Base-by-base conservation (phyloP, 2,888 invertebrate species). In the Eupithecia abbreviata region DNA sequence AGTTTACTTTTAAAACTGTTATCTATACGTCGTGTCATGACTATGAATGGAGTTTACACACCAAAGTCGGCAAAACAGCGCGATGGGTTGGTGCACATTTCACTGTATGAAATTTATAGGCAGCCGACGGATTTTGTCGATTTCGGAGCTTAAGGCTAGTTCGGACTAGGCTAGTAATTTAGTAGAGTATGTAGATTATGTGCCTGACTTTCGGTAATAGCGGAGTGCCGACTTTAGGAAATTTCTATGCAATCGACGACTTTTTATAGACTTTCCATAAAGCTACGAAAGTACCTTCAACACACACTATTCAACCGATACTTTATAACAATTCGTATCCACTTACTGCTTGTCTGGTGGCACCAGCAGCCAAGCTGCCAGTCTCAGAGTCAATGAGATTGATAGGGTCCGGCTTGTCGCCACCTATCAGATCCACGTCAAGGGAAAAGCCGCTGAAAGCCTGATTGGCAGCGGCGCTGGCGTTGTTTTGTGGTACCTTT, bases 361-460 rank as follows among this genome's bases (percentile, higher is more conserved):
- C 77, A n/a, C 85, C 86, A 5, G 86, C 77, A 9, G 88, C 84
- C 55, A 88, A 43, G 81, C 91, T 92, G n/a, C 91, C 91, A 62
- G 92, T 91, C 80, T 93, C 93, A 2, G 93, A 92, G 77, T 94
- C 92, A 0, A 92, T 83, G n/a, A 89, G 83, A 79, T 90, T 91
- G 0, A 90, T 82, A 67, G 85, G 86, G 83, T 93, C 90, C 4
- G 87, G 88, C 75, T 89, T 90, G 76, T 93, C 91, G 2, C 91
- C 90, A n/a, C 84, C 82, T 30, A 89, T 78, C 0, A 85, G 85
- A 62, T 87, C 90, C 4, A 82, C 85, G 68, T 90, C 86, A 71
- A 93, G 87, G 30, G 93, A 92, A 81, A 91, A 93, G 0, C 93
- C 93, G 83, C 94, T 94, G 72, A 93, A 93, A 4, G 89, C 91